Evolutionary conservation across 1,140 invertebrate genomes (phyloP).

Genomic region (Neocloeon triangulifer): DNA sequence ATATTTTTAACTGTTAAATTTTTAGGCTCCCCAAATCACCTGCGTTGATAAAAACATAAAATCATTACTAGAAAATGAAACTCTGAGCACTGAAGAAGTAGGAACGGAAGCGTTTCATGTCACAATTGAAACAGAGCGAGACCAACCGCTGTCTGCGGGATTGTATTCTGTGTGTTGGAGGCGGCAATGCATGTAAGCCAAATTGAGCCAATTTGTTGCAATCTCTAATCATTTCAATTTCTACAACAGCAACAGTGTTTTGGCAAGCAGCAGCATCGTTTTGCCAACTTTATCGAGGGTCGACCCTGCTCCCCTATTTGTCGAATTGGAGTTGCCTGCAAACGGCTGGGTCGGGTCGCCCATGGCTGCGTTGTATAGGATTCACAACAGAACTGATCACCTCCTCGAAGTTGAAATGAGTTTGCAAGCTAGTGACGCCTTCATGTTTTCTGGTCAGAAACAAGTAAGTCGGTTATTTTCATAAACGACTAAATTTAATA

Average conservation of each 20-base stretch:
- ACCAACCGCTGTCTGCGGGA: slow-evolving; percentile 33
- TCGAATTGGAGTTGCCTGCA: slow-evolving; percentile 47
- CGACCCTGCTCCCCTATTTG: slow-evolving; percentile 40
- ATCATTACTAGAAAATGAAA: slow-evolving; percentile 6
- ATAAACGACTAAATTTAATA: no score
- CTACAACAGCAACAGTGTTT: slow-evolving; percentile 1
- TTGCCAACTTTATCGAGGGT: slow-evolving; percentile 22
- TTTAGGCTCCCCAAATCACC: slow-evolving; percentile 6
- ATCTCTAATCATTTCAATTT: background rate
- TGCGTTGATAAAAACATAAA: slow-evolving; percentile 4
- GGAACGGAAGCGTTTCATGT: slow-evolving; percentile 26
- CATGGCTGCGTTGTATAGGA: slow-evolving; percentile 38
- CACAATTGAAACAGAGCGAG: slow-evolving; percentile 22
- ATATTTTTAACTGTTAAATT: no score
- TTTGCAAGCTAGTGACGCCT: slow-evolving; percentile 62
- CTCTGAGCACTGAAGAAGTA: slow-evolving; percentile 9
- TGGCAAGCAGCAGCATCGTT: slow-evolving; percentile 23
- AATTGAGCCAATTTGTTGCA: slow-evolving; percentile 5
- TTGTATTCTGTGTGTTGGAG: slow-evolving; percentile 53
- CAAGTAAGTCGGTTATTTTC: slow-evolving; percentile 26
- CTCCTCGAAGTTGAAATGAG: slow-evolving; percentile 47
- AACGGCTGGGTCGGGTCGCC: slow-evolving; percentile 47
- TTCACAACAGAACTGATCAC: slow-evolving; percentile 45
- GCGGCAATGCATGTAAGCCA: slow-evolving; percentile 24
- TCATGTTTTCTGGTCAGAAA: slow-evolving; percentile 80